Conservation (phyloP, 1,140 invertebrate genomes). For the Ceratina australensis region DNA sequence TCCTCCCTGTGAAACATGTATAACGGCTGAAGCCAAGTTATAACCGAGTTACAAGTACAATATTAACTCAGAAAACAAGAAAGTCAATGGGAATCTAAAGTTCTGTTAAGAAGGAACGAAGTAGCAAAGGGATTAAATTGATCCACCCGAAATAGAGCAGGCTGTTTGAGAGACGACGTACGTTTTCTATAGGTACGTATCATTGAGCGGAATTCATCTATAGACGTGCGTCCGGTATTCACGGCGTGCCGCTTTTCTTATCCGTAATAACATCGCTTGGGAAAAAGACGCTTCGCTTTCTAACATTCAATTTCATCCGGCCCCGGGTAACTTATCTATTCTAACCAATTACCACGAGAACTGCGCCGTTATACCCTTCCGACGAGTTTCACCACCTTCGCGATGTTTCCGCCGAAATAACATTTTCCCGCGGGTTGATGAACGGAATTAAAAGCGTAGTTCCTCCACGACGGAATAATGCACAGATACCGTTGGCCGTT, state of each 20-base stretch:
- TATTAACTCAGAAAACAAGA: background rate
- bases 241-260: constrained; percentile 14
- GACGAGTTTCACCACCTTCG: background rate
- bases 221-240: background rate
- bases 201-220: constrained; percentile 2
- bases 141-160: background rate
- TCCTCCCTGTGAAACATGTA: background rate
- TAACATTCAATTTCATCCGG: constrained; percentile 34
- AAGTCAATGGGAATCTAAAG: background rate
- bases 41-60: too few species aligned
- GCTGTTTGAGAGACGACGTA: background rate
- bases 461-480: background rate
- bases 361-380: too few species aligned
- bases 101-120: background rate
- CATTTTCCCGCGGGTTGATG: constrained; percentile 5
- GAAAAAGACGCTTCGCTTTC: constrained; percentile 21
- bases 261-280: constrained; percentile 27
- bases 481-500: background rate
- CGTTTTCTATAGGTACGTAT: background rate
- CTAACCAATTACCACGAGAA: constrained; percentile 23
- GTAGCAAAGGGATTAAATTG: constrained; percentile 4
- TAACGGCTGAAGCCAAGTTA: background rate
- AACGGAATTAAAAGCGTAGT: background rate
- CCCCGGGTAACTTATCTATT: background rate
- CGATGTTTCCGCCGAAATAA: constrained; percentile 13